These are phyloP conservation scores for Zaprionus ornatus DNA, from an alignment of 1,140 invertebrate genomes.

Conservation along the genomic window DNA sequence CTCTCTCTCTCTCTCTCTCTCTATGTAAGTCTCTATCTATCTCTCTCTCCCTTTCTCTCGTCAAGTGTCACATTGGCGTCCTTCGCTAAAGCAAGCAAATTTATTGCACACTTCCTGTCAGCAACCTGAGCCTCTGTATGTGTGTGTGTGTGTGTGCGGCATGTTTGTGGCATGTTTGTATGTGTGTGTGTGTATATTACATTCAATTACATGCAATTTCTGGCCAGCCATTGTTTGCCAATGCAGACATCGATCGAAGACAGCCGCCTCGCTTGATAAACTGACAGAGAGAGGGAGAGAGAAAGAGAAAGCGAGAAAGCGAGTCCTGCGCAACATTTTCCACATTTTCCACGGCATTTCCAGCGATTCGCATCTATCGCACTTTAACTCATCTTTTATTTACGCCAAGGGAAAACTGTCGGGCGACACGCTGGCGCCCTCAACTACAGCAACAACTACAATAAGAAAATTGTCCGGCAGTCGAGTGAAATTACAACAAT, in stretches of 20 bases:
- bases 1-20: background rate
- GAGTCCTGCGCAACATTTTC: slow-evolving; percentile 60
- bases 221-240: slow-evolving; percentile 58
- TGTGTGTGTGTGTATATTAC: slow-evolving; percentile 27
- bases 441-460: slow-evolving; percentile 40
- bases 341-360: slow-evolving; percentile 9
- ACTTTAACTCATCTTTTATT: slow-evolving; percentile 76
- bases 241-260: slow-evolving; percentile 66
- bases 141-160: background rate
- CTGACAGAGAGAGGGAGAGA: slow-evolving; percentile 9
- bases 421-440: slow-evolving; percentile 67
- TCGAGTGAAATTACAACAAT: slow-evolving; percentile 68
- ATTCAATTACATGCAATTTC: slow-evolving; percentile 75
- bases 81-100: slow-evolving; percentile 50
- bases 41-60: background rate
- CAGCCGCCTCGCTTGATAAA: slow-evolving; percentile 58
- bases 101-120: slow-evolving; percentile 72
- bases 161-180: slow-evolving; percentile 17
- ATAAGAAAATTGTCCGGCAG: slow-evolving; percentile 41
- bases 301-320: background rate
- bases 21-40: background rate
- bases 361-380: slow-evolving; percentile 49
- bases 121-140: slow-evolving; percentile 29
- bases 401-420: slow-evolving; percentile 46
- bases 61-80: slow-evolving; percentile 54